These are phyloP conservation scores for Daubentonia madagascariensis DNA, from an alignment of 2,113 vertebrate species.

Conservation along the genomic window DNA sequence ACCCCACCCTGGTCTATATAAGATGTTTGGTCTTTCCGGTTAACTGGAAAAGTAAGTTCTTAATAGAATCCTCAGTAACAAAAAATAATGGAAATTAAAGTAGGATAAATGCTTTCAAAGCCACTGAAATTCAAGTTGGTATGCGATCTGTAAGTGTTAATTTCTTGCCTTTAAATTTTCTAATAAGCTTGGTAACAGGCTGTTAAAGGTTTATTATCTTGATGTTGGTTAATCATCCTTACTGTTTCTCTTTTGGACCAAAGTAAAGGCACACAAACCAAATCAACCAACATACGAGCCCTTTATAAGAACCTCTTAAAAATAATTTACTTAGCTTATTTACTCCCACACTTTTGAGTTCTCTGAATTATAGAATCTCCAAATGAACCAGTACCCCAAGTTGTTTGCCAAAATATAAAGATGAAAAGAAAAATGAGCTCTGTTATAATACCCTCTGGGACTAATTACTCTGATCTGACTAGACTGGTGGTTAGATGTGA, in stretches of 20 bases:
- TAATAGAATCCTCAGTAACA: neutral
- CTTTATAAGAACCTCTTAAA: constrained; percentile 55
- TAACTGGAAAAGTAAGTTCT: neutral
- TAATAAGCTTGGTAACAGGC: constrained; percentile 62
- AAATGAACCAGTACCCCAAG: constrained; percentile 62
- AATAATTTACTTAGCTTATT: constrained; percentile 71
- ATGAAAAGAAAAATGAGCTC: constrained; percentile 80
- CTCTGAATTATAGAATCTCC: constrained; percentile 64
- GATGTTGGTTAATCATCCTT: constrained; percentile 65
- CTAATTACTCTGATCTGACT: constrained; percentile 86
- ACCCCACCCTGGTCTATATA: neutral
- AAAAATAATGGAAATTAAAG: neutral
- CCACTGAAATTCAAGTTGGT: neutral
- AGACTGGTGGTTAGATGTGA: constrained; percentile 84
- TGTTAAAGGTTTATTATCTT: constrained; percentile 74
- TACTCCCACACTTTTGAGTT: constrained; percentile 41
- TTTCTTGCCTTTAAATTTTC: constrained; percentile 58
- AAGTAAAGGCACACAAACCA: constrained; percentile 64
- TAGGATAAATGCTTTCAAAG: constrained; percentile 42
- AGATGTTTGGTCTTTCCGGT: neutral
- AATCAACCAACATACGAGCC: constrained; percentile 55
- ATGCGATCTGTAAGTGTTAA: constrained; percentile 41
- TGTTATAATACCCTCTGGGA: constrained; percentile 84
- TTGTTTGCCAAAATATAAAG: constrained; percentile 80
- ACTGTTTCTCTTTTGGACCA: constrained; percentile 62